These are phyloP conservation scores for Blastomussa wellsi DNA, from an alignment of 92 coral and sea anemone genomes.

Conservation along the genomic window DNA sequence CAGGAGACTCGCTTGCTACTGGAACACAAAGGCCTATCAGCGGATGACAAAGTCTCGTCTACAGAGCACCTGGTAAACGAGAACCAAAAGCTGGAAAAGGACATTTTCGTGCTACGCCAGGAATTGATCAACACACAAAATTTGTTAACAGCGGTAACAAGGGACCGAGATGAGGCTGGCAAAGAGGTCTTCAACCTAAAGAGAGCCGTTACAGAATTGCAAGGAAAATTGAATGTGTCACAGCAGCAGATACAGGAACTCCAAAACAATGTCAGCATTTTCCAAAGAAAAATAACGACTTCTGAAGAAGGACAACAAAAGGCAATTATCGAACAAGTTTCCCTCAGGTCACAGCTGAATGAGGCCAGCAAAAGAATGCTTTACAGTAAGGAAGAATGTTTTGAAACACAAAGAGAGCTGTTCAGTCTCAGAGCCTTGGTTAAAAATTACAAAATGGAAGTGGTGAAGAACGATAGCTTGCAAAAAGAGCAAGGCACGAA, in stretches of 20 bases:
- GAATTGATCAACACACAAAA: constrained; percentile 46
- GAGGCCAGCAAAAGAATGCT: constrained; percentile 42
- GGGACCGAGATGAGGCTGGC: constrained; percentile 54
- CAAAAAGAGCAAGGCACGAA: constrained; percentile 27
- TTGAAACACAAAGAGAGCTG: constrained; percentile 45
- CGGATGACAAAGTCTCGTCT: constrained; percentile 22
- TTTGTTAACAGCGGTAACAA: constrained; percentile 31
- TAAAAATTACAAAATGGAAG: constrained; percentile 42
- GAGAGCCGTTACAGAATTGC: constrained; percentile 42
- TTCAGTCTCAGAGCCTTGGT: constrained; percentile 7
- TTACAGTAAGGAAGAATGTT: constrained; percentile 43
- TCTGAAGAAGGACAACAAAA: constrained; percentile 50
- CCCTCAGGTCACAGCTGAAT: constrained; percentile 31
- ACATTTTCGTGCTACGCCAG: constrained; percentile 41
- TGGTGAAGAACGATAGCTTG: constrained; percentile 39
- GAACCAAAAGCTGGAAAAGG: constrained; percentile 60
- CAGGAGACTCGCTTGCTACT: constrained; percentile 54
- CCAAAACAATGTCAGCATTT: constrained; percentile 33
- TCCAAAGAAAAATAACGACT: constrained; percentile 44
- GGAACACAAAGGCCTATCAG: constrained; percentile 44
- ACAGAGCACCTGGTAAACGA: constrained; percentile 47
- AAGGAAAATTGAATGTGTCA: constrained; percentile 39
- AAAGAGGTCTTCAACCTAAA: constrained; percentile 43
- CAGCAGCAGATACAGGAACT: constrained; percentile 59
- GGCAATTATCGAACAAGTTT: constrained; percentile 29